Conservation (phyloP, 2,113 vertebrate species). For the Todiramphus chloris region DNA sequence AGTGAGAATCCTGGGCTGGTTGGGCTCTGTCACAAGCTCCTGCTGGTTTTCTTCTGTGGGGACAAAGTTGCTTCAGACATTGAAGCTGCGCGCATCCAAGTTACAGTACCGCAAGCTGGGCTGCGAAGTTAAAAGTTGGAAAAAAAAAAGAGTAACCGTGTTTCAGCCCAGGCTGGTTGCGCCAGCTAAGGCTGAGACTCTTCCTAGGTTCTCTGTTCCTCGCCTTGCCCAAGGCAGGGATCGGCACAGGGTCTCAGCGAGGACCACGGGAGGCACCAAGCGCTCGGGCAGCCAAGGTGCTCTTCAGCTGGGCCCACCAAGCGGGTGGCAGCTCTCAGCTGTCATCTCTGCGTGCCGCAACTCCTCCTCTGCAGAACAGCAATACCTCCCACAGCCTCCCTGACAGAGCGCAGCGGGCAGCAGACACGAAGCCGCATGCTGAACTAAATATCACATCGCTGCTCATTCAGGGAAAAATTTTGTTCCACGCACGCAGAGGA, state of each 20-base stretch:
- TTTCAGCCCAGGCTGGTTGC: not conserved
- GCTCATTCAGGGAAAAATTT: rapidly evolving
- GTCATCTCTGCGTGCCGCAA: not conserved
- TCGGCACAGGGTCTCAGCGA: too few species aligned
- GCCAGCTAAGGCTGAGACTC: too few species aligned
- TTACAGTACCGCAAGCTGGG: not conserved
- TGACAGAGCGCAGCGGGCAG: not conserved
- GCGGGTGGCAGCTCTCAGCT: not conserved
- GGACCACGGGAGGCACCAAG: not conserved
- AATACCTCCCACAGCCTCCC: not conserved
- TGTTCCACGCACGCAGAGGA: rapidly evolving
- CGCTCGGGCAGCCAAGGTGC: not conserved
- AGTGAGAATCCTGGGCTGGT: not conserved
- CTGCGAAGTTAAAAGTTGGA: not conserved
- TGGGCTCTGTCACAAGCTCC: rapidly evolving
- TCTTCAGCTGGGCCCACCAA: not conserved
- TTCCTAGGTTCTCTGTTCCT: not conserved
- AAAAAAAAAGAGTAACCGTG: not conserved
- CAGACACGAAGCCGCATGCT: rapidly evolving
- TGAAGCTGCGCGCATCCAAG: rapidly evolving
- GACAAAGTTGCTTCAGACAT: rapidly evolving
- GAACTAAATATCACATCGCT: rapidly evolving
- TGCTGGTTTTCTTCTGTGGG: not conserved
- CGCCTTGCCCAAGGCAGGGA: not conserved
- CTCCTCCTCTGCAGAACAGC: not conserved